These are phyloP conservation scores for Porites divaricata DNA, from an alignment of 92 coral and sea anemone species.

Conservation along the genomic window DNA sequence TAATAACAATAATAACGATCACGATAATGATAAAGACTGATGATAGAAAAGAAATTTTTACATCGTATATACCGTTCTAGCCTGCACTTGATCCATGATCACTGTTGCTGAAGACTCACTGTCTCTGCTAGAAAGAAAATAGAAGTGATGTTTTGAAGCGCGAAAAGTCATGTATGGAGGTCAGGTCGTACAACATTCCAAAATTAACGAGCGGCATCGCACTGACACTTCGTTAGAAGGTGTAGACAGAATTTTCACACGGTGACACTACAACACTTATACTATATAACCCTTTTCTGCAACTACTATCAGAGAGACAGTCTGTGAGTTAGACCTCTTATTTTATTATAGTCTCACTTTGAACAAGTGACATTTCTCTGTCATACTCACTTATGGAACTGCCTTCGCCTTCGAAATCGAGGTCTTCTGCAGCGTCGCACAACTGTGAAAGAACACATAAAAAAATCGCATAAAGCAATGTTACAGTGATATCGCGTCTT, in stretches of 20 bases:
- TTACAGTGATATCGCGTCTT: background rate
- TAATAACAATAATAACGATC: background rate
- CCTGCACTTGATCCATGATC: slow-evolving; percentile 15
- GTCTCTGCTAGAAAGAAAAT: slow-evolving; percentile 3
- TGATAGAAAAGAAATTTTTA: too few relatives aligned
- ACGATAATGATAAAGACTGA: background rate
- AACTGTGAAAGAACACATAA: background rate
- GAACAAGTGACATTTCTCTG: background rate
- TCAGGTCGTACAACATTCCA: background rate
- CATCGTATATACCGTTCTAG: slow-evolving; percentile 7
- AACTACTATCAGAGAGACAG: too few relatives aligned
- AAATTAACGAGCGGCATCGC: background rate
- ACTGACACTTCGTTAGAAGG: background rate
- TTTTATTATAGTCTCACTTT: background rate
- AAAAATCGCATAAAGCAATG: background rate
- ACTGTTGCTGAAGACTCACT: slow-evolving; percentile 25
- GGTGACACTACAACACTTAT: too few relatives aligned
- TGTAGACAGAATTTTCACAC: too few relatives aligned
- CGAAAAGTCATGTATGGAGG: background rate
- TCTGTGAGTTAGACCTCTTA: too few relatives aligned
- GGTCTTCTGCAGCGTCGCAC: slow-evolving; percentile 3
- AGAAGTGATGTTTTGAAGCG: background rate
- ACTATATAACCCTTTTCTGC: too few relatives aligned
- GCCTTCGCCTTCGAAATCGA: background rate
- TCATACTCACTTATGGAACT: slow-evolving; percentile 13